Percentiles rank a stretch among this genome's conserved stretches.
These are phyloP conservation scores for Corynorhinus townsendii DNA, from an alignment of 2,113 vertebrate genomes.

Conservation along the genomic window DNA sequence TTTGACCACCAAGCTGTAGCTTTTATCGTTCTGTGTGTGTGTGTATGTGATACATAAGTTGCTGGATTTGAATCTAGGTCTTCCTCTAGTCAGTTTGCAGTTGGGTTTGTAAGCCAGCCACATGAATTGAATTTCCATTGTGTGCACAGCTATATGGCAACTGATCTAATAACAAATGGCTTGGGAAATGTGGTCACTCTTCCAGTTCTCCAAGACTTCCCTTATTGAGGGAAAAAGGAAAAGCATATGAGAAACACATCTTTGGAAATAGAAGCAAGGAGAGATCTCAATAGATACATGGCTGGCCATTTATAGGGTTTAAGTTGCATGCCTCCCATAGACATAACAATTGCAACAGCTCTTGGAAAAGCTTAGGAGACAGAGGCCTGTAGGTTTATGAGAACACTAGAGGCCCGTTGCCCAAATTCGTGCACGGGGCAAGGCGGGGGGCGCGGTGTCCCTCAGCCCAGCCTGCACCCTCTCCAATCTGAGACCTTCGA, in stretches of 20 bases:
- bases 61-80: background rate
- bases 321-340: background rate
- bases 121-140: background rate
- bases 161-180: background rate
- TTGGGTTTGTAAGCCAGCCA: background rate
- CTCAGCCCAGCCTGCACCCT: no score
- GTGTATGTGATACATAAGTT: background rate
- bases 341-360: rapidly evolving
- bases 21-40: background rate
- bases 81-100: background rate
- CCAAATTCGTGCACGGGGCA: no score
- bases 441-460: no score
- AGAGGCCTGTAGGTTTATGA: background rate
- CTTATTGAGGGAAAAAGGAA: background rate
- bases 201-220: background rate
- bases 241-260: background rate
- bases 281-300: no score
- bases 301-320: background rate
- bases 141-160: rapidly evolving
- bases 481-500: no score
- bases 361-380: background rate
- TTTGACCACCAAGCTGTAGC: background rate
- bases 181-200: background rate
- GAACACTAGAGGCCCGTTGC: background rate
- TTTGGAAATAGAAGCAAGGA: background rate